Conservation (phyloP, 2,113 vertebrate genomes). For the Connochaetes taurinus region DNA sequence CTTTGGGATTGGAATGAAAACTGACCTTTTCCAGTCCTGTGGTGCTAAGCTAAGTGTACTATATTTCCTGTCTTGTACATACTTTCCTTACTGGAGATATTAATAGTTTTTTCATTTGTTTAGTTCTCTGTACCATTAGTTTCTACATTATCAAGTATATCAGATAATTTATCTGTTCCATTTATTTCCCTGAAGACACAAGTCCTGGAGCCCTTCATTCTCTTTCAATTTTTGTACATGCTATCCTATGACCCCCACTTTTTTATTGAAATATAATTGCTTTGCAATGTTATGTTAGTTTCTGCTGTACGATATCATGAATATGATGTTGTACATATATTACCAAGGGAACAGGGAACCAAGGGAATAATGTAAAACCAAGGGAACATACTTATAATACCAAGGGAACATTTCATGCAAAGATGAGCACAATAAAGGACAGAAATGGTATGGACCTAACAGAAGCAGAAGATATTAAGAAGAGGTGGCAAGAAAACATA, state of each 20-base stretch:
- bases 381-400: background rate
- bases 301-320: background rate
- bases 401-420: background rate
- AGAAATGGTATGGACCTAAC: background rate
- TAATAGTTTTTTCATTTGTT: constrained; percentile 19
- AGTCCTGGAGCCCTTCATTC: background rate
- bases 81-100: background rate
- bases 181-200: background rate
- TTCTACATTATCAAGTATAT: background rate
- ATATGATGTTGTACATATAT: background rate
- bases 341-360: background rate
- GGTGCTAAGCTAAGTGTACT: background rate
- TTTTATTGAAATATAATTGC: background rate
- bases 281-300: background rate
- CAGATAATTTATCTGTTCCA: background rate
- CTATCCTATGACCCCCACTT: background rate
- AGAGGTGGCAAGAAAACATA: background rate
- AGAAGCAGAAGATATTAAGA: background rate
- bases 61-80: background rate
- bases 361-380: background rate
- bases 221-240: background rate
- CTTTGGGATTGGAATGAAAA: too few relatives aligned
- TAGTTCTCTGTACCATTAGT: background rate
- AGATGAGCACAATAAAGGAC: background rate
- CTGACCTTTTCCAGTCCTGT: too few relatives aligned